Conservation (phyloP, 1,140 invertebrate species). For the Bombus difficillimus region DNA sequence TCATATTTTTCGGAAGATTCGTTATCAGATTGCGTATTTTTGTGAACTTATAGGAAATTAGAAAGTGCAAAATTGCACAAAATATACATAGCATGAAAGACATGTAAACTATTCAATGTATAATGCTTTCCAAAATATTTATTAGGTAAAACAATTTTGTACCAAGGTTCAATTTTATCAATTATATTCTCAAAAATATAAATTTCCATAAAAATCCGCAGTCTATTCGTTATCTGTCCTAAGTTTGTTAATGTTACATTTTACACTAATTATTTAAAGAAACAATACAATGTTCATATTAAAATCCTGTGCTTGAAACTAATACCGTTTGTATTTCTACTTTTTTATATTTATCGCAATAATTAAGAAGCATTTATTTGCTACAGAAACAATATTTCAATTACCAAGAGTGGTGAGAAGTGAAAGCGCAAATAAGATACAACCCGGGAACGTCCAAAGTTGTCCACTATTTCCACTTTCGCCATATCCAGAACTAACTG, state of each 20-base stretch:
- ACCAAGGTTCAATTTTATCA: too few species aligned
- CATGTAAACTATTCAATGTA: too few species aligned
- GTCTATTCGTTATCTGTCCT: too few species aligned
- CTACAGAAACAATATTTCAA: slow-evolving; percentile 9
- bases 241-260: background rate
- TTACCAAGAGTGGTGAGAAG: slow-evolving; percentile 85
- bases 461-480: slow-evolving; percentile 82
- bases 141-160: too few species aligned
- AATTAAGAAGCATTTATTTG: background rate
- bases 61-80: too few species aligned
- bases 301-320: background rate
- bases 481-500: slow-evolving; percentile 84
- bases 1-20: background rate
- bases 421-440: slow-evolving; percentile 84
- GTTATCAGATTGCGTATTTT: background rate
- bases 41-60: too few species aligned
- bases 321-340: too few species aligned
- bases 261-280: background rate
- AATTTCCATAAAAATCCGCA: too few species aligned
- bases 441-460: slow-evolving; percentile 86
- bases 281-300: background rate
- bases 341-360: background rate
- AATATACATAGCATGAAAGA: too few species aligned
- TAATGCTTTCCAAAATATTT: too few species aligned
- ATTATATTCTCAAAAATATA: too few species aligned